Conservation (phyloP, 2,888 invertebrate species). For the Caprella mutica region DNA sequence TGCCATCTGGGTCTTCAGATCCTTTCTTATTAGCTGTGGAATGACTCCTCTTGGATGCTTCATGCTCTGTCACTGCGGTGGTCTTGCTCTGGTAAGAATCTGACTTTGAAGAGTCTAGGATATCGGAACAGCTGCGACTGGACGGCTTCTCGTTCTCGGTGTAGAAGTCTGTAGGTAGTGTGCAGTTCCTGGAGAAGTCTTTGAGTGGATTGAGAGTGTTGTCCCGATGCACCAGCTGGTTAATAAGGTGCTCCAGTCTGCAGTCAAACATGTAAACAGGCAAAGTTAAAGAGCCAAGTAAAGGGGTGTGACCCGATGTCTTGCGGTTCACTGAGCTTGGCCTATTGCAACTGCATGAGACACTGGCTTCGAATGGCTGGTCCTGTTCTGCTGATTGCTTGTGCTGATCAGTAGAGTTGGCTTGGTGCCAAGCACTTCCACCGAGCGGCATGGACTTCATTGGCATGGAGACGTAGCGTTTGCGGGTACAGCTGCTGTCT, state of each 20-base stretch:
- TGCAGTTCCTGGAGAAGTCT: constrained; percentile 1
- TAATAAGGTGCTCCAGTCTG: constrained; percentile 24
- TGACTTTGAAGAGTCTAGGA: too few species aligned
- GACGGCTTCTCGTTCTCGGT: too few species aligned
- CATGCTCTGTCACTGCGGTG: too few species aligned
- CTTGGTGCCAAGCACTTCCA: constrained; percentile 13
- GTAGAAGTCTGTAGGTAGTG: background rate
- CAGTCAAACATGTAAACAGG: constrained; percentile 34
- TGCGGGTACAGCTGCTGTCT: too few species aligned
- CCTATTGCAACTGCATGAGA: background rate
- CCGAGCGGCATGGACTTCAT: constrained; percentile 12
- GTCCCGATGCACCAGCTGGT: constrained; percentile 27
- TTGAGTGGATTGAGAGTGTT: background rate
- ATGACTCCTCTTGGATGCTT: too few species aligned
- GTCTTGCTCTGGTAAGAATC: too few species aligned
- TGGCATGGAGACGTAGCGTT: constrained; percentile 31
- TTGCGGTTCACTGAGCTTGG: background rate
- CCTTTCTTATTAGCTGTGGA: too few species aligned
- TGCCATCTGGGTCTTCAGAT: too few species aligned
- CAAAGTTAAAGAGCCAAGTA: constrained; percentile 27
- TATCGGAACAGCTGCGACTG: too few species aligned
- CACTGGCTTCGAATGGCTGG: background rate
- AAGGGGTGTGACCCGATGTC: constrained; percentile 13
- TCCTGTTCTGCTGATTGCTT: background rate
- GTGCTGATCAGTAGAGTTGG: constrained; percentile 11